A percentile compares a stretch with the other conserved stretches of the same genome.
Evolutionary conservation across 2,113 vertebrate species (phyloP).

Genomic region (Euleptes europaea): DNA sequence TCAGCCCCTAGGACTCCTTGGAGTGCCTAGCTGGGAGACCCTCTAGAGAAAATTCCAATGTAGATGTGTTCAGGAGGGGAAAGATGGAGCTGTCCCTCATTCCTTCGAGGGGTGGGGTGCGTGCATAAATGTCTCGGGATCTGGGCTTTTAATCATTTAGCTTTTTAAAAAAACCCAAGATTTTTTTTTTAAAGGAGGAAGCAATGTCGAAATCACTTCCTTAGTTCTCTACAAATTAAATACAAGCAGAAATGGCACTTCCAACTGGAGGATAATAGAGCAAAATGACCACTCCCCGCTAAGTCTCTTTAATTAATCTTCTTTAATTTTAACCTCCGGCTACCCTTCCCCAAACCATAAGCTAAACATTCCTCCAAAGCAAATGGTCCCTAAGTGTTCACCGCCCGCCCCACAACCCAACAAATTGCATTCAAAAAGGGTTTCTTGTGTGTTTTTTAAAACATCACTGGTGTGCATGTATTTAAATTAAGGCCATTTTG

Average conservation of each 20-base stretch:
- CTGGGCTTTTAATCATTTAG: too few relatives aligned
- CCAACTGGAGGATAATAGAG: fast-evolving
- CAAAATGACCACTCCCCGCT: fast-evolving
- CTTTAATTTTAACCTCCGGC: background rate
- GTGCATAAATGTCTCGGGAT: too few relatives aligned
- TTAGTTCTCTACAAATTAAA: background rate
- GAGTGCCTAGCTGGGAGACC: too few relatives aligned
- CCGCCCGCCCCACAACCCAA: too few relatives aligned
- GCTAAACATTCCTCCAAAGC: background rate
- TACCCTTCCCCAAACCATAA: background rate
- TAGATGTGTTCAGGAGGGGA: too few relatives aligned
- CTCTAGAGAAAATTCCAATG: too few relatives aligned
- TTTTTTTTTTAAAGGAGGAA: background rate
- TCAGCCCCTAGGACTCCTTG: too few relatives aligned
- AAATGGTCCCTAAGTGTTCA: conserved; percentile 14
- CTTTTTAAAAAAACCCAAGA: too few relatives aligned
- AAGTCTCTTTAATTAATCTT: fast-evolving
- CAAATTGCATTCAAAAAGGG: background rate
- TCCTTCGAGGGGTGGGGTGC: too few relatives aligned
- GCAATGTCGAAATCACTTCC: conserved; percentile 32
- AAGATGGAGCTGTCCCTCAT: too few relatives aligned
- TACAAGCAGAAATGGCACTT: background rate
- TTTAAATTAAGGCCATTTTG: conserved; percentile 72
- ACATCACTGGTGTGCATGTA: background rate
- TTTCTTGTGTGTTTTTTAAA: background rate